phyloP scores from a whole-genome alignment of 2,888 invertebrate species.

The Callosobruchus maculatus region DNA sequence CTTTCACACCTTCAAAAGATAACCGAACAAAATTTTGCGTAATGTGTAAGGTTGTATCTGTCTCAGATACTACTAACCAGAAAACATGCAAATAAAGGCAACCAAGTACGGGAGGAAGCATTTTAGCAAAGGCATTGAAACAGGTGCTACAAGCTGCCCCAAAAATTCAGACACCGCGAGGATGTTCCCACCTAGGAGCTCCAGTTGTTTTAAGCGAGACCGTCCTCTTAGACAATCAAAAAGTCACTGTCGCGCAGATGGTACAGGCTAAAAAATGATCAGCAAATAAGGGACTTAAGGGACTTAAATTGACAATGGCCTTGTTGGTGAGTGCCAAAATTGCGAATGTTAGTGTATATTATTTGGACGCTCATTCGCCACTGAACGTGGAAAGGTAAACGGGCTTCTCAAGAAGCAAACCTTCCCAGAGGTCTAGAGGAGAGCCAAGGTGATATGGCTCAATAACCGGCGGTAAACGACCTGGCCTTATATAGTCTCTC shows the following conservation, averaged over 20 bases:
- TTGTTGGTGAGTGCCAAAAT: slow-evolving; percentile 80
- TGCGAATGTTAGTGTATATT: slow-evolving; percentile 88
- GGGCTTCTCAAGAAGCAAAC: too few species aligned
- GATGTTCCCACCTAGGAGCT: slow-evolving; percentile 90
- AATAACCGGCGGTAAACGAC: too few species aligned
- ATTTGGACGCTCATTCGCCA: slow-evolving; percentile 64
- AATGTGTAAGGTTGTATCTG: slow-evolving; percentile 21
- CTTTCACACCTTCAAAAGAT: slow-evolving; percentile 27
- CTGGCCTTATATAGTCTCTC: too few species aligned
- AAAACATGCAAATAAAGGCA: slow-evolving; percentile 24
- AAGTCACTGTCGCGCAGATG: slow-evolving; percentile 73
- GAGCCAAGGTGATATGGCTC: too few species aligned
- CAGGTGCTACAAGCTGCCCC: slow-evolving; percentile 37
- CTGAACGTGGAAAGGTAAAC: slow-evolving; percentile 74
- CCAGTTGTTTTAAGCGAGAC: slow-evolving; percentile 56
- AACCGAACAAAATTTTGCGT: slow-evolving; percentile 22
- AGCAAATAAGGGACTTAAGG: slow-evolving; percentile 62
- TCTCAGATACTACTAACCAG: slow-evolving; percentile 20
- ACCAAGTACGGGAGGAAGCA: slow-evolving; percentile 28
- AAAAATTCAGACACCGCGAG: slow-evolving; percentile 57
- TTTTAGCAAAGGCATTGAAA: slow-evolving; percentile 35
- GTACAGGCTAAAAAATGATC: slow-evolving; percentile 82
- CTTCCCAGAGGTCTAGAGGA: too few species aligned
- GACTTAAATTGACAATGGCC: slow-evolving; percentile 81
- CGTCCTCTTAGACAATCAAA: slow-evolving; percentile 54